Evolutionary conservation across 2,888 invertebrate genomes (phyloP).

Genomic region (Oscheius sp.): DNA sequence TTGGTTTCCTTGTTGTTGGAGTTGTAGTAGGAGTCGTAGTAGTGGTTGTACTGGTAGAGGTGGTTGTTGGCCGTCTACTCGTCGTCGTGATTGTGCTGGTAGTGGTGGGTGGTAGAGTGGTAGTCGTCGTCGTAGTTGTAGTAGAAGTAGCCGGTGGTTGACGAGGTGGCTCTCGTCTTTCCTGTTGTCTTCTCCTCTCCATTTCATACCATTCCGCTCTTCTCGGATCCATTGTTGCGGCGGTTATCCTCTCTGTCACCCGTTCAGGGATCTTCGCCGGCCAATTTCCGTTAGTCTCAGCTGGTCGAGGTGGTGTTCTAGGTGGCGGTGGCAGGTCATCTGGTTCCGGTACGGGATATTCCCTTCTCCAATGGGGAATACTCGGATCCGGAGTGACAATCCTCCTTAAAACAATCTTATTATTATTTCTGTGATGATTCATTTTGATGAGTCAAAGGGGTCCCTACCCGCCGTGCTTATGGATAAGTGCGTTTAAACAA

Average conservation of each 20-base stretch:
- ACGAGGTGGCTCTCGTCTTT: not conserved
- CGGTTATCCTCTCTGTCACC: not conserved
- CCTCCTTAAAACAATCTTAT: too few species aligned
- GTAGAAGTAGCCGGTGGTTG: not conserved
- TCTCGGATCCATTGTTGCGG: not conserved
- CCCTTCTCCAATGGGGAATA: constrained; percentile 22
- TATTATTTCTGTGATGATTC: not conserved
- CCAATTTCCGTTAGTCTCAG: not conserved
- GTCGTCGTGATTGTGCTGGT: constrained; percentile 29
- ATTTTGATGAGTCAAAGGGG: too few species aligned
- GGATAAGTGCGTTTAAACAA: constrained; percentile 31
- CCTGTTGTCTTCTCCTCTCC: not conserved
- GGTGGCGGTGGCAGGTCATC: constrained; percentile 5
- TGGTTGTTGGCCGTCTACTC: constrained; percentile 8
- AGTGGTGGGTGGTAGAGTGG: constrained; percentile 7
- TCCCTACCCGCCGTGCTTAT: constrained; percentile 1
- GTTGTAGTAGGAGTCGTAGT: constrained; percentile 11
- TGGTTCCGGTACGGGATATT: not conserved
- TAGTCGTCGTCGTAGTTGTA: constrained; percentile 15
- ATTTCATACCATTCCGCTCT: not conserved
- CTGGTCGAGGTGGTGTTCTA: not conserved
- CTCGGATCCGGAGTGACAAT: not conserved
- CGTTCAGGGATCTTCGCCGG: not conserved
- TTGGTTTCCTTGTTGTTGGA: not conserved
- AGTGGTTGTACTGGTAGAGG: constrained; percentile 8